Percentiles rank a stretch among this genome's conserved stretches.
Conservation (phyloP, 2,113 vertebrate species). For the Pionites leucogaster region DNA sequence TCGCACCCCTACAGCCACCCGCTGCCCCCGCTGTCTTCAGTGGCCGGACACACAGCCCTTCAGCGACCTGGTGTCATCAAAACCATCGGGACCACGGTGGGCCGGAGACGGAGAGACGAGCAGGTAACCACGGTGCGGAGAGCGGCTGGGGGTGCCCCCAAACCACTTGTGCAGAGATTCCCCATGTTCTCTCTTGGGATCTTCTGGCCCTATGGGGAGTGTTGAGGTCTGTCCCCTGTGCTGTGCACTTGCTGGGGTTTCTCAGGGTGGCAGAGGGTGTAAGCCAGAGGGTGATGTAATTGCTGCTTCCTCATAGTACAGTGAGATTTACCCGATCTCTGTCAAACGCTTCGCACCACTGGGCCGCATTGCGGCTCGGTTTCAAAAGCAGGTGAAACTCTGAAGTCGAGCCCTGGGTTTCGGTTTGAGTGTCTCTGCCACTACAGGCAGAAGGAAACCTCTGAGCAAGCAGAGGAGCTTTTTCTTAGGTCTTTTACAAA, state of each 20-base stretch:
- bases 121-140: constrained; percentile 77
- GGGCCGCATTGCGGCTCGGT: background rate
- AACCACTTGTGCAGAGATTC: background rate
- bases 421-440: constrained; percentile 11
- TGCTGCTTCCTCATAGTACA: background rate
- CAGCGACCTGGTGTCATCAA: constrained; percentile 95
- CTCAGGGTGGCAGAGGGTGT: background rate
- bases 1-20: constrained; percentile 92
- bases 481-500: background rate
- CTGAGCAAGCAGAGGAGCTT: background rate
- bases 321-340: background rate
- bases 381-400: constrained; percentile 54
- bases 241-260: background rate
- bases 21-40: constrained; percentile 83
- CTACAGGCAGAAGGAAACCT: constrained; percentile 19
- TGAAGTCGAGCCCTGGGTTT: constrained; percentile 7
- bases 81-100: constrained; percentile 91
- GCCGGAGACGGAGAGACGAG: constrained; percentile 92
- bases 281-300: background rate
- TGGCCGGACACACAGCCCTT: constrained; percentile 87
- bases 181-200: rapidly evolving
- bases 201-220: background rate
- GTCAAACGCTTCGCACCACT: rapidly evolving
- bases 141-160: background rate
- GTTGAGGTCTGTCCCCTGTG: rapidly evolving